Base-by-base conservation (phyloP, 2,797 vertebrate genomes). In the Poecilia velifera region DNA sequence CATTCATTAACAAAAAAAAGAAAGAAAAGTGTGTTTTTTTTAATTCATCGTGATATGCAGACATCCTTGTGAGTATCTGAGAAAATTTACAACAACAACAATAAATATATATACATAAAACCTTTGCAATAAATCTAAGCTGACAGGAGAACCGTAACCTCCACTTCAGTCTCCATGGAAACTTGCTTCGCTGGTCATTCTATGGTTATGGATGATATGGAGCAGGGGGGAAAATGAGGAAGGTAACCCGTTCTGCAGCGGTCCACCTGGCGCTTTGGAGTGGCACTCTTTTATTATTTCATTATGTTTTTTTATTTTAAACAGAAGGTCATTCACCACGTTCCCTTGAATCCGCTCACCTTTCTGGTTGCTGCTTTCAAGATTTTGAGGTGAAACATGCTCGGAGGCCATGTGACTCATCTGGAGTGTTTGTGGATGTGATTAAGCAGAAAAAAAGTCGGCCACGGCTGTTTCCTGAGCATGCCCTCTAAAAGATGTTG, bases 101-200 rank as follows among this genome's bases (percentile, higher is more conserved):
- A 89, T 53, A 3, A 53, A 47, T 51, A 51, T 51, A 51, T 51
- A 51, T 51, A 53, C 7, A 53, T 53, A 82, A 88, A 89, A 82
- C 77, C 86, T 91, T 90, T 83, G 87, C 84, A 86, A 89, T 85
- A 93, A 91, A 94, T 82, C 87, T 87, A 83, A 89, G 83, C 87
- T 89, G 92, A 91, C 91, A 91, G 78, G 84, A 85, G 83, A 89
- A 90, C 64, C 68, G 80, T 87, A 93, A 91, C 92, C 89, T 93
- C 89, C 87, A 93, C 92, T 94, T 91, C 91, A 84, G 94, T 95
- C 93, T 93, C 94, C 94, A 95, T 95, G 94, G 94, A 94, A 95
- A 95, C 94, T 91, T 95, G 92, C 87, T 89, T 93, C 66, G 41
- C 86, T 90, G 92, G 92, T 91, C 92, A 94, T 87, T 85, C 77